Base-by-base conservation (phyloP, 2,888 invertebrate genomes). In the Archips xylosteana region DNA sequence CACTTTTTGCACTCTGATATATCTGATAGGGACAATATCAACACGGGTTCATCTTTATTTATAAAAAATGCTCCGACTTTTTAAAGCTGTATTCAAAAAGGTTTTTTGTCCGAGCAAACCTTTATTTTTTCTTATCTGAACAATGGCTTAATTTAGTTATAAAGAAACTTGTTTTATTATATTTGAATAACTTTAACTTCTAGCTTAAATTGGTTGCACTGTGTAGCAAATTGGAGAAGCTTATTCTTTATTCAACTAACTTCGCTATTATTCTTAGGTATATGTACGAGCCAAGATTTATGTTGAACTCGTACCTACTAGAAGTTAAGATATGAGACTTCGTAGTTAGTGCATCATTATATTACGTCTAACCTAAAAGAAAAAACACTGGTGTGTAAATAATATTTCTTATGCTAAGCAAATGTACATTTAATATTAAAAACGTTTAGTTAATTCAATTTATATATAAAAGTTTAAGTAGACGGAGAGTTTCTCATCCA, bases 111-210 rank as follows among this genome's bases (percentile, higher is more conserved):
- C 6, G 8, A n/a, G 54, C 23, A 6, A 54, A 54, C 54, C 54
- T 54, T 54, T 23, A 23, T 23, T 54, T 51, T 15, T 51, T 54
- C n/a, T 54, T 54, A 54, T 54, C 23, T 54, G 54, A 54, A 54
- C 54, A 54, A 54, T 54, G 54, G 54, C 54, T 23, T 54, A n/a
- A 54, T 54, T 54, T 15, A 54, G 54, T 54, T 54, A 54, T 4
- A n/a, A n/a, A 49, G 9, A 23, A 9, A 54, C 15, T 51, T 54
- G 8, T 54, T 54, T 54, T 54, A 23, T n/a, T 49, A n/a, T n/a
- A 54, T 2, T 54, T 54, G 54, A 9, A 54, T 23, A 54, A n/a
- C 13, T n/a, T 23, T 2, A 4, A 51, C 51, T 54, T 54, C 23
- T n/a, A 23, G 23, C 54, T 54, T 54, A 54, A 54, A 54, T 54